Conservation (phyloP, 2,888 invertebrate species). For the Heliconius ethilla region DNA sequence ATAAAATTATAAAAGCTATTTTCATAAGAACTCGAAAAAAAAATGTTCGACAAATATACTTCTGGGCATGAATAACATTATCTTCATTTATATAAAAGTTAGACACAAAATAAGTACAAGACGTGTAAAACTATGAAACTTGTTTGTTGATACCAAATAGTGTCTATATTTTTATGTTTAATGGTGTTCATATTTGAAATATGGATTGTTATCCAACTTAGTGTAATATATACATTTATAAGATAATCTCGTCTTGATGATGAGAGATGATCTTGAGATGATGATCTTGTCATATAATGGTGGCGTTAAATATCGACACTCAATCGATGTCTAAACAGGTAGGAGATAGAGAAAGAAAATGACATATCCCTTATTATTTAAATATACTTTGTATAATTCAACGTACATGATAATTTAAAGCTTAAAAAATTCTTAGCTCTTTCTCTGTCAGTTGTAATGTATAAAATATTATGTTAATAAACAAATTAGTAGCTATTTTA, state of each 20-base stretch:
- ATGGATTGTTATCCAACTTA: background rate
- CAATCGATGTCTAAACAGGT: background rate
- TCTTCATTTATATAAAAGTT: slow-evolving; percentile 12
- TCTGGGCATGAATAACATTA: background rate
- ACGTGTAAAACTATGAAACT: slow-evolving; percentile 36
- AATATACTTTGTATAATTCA: background rate
- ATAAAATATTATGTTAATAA: too few relatives aligned
- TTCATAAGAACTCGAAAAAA: too few relatives aligned
- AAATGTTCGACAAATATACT: too few relatives aligned
- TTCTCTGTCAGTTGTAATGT: background rate
- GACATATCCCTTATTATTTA: background rate
- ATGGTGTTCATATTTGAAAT: background rate
- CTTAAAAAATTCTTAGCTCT: background rate
- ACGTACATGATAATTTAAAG: too few relatives aligned
- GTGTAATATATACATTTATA: too few relatives aligned
- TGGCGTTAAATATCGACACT: background rate
- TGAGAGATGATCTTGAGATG: too few relatives aligned
- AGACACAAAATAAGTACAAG: slow-evolving; percentile 31
- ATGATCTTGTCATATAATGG: background rate
- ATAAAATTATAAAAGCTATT: too few relatives aligned
- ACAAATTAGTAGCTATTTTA: too few relatives aligned
- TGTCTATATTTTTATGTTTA: background rate
- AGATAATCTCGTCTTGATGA: too few relatives aligned
- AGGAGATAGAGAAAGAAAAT: background rate
- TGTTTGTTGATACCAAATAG: background rate